Percentiles rank a stretch among this genome's conserved stretches.
Evolutionary conservation across 2,888 invertebrate genomes (phyloP).

Genomic region (Morpho achilles): DNA sequence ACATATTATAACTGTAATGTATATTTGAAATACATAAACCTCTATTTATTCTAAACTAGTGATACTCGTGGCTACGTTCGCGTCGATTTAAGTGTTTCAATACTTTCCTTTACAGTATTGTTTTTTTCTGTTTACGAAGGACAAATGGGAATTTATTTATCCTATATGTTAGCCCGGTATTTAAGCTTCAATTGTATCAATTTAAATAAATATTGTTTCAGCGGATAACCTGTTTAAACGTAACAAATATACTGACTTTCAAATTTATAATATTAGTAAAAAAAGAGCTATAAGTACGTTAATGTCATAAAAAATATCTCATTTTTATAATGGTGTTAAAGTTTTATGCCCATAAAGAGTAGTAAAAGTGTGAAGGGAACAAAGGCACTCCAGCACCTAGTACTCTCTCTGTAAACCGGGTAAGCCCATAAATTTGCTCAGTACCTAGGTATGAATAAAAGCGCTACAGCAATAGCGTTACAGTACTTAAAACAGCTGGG

Average conservation of each 20-base stretch:
- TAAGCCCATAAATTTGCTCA: slow-evolving; percentile 58
- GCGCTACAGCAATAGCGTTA: slow-evolving; percentile 29
- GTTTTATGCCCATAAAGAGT: slow-evolving; percentile 46
- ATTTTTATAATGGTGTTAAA: slow-evolving; percentile 49
- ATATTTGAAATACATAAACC: too few species aligned
- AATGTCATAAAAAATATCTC: slow-evolving; percentile 17
- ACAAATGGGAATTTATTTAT: too few species aligned
- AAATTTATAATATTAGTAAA: too few species aligned
- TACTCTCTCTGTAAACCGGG: slow-evolving; percentile 55
- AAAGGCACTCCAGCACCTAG: slow-evolving; percentile 37
- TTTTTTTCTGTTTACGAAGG: too few species aligned
- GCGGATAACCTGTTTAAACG: neutral
- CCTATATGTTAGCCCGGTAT: too few species aligned
- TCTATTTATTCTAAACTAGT: too few species aligned
- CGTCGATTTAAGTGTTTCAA: too few species aligned
- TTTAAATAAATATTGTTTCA: too few species aligned
- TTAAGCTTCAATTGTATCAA: too few species aligned
- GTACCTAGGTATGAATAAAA: slow-evolving; percentile 51
- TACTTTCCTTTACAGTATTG: too few species aligned
- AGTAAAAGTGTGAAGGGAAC: slow-evolving; percentile 40
- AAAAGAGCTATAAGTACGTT: neutral
- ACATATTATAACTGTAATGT: too few species aligned
- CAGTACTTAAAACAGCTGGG: slow-evolving; percentile 40
- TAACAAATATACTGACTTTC: neutral
- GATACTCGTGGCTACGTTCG: too few species aligned